These are phyloP conservation scores for Actinemys pallida DNA, from an alignment of 2,113 vertebrate species.

Conservation along the genomic window DNA sequence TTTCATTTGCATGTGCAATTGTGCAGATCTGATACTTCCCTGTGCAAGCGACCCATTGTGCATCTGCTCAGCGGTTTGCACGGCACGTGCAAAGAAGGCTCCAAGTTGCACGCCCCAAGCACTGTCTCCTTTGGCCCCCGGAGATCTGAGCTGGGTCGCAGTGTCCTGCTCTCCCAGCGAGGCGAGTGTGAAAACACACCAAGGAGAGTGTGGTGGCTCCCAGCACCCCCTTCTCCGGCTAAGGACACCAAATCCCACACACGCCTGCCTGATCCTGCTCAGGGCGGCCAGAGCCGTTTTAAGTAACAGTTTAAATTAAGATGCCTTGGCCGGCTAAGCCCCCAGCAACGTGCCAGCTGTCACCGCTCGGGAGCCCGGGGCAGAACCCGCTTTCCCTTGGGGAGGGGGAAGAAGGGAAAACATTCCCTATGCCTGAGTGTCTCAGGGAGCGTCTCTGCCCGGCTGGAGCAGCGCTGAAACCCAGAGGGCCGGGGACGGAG, in stretches of 20 bases:
- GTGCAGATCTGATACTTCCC: neutral
- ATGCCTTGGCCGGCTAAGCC: constrained; percentile 16
- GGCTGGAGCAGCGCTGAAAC: neutral
- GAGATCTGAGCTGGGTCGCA: neutral
- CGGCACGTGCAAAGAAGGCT: neutral
- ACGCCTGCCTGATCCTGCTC: constrained; percentile 64
- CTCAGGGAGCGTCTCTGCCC: rapidly evolving
- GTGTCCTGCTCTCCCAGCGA: rapidly evolving
- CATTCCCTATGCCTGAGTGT: rapidly evolving
- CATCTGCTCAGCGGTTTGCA: neutral
- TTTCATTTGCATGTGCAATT: neutral
- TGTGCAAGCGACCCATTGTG: neutral
- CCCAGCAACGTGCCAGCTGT: neutral
- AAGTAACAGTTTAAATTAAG: constrained; percentile 63
- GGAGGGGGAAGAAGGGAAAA: rapidly evolving
- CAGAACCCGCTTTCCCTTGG: neutral
- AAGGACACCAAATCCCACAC: constrained; percentile 56
- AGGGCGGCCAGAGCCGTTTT: constrained; percentile 60
- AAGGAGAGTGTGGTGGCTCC: neutral
- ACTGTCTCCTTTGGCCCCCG: neutral
- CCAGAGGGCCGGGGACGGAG: rapidly evolving
- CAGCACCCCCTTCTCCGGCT: neutral
- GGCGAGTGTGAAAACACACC: constrained; percentile 13
- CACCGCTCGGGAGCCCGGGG: neutral
- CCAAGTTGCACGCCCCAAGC: neutral